Percentiles rank a stretch among this genome's conserved stretches.
Evolutionary conservation across 37 sponge, comb jelly and placozoan genomes (phyloP).

Genomic region (Cladorhizidae sp.): DNA sequence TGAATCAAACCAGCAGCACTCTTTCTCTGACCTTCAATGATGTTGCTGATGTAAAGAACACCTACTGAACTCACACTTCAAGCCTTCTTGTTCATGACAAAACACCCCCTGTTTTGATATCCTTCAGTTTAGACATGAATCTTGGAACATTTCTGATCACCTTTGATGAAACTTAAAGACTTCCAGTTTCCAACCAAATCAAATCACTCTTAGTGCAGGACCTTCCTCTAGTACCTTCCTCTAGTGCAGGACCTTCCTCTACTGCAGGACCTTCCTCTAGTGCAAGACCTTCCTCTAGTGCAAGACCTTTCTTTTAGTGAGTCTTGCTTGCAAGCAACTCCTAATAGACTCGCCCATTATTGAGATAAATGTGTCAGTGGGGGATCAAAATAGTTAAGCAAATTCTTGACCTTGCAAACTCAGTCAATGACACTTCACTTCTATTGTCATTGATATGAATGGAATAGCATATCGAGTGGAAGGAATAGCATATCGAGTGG

Average conservation of each 20-base stretch:
- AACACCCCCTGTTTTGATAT: constrained; percentile 52
- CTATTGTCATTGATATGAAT: constrained; percentile 68
- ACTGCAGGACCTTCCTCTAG: too few species aligned
- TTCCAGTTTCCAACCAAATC: constrained; percentile 49
- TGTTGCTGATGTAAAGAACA: constrained; percentile 38
- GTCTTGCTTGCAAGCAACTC: constrained; percentile 39
- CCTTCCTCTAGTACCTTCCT: constrained; percentile 20
- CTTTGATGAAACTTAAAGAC: constrained; percentile 83
- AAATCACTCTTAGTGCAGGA: constrained; percentile 33
- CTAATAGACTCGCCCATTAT: constrained; percentile 53
- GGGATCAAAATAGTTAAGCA: constrained; percentile 84
- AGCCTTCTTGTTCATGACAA: constrained; percentile 49
- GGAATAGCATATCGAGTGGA: constrained; percentile 30
- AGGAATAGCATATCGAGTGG: too few species aligned
- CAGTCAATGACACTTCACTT: constrained; percentile 46
- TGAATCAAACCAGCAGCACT: constrained; percentile 66
- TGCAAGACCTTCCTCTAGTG: too few species aligned
- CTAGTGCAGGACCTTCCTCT: too few species aligned
- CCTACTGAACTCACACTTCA: too few species aligned
- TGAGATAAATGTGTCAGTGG: constrained; percentile 44
- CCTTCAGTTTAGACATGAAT: constrained; percentile 73
- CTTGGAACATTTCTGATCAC: constrained; percentile 59
- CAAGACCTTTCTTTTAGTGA: too few species aligned
- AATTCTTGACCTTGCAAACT: constrained; percentile 62
- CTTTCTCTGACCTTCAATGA: constrained; percentile 71